A percentile compares a stretch with the other conserved stretches of the same genome.
phyloP scores from a whole-genome alignment of 2,888 invertebrate genomes.

The Chrysopilus asiliformis region DNA sequence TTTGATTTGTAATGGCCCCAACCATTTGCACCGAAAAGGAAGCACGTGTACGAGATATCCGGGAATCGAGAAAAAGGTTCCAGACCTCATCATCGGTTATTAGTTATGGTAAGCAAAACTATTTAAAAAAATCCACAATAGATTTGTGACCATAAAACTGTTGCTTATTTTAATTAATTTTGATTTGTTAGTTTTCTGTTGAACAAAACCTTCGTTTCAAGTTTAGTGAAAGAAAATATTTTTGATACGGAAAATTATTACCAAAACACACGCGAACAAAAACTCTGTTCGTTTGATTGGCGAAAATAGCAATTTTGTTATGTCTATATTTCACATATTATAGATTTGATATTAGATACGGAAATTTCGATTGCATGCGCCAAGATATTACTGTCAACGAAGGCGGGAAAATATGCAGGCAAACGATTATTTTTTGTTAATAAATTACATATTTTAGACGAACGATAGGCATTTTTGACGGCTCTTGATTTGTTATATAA shows the following conservation, averaged over 20 bases:
- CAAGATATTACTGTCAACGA: too few relatives aligned
- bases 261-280: not conserved
- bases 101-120: conserved; percentile 21
- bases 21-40: conserved; percentile 33
- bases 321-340: too few relatives aligned
- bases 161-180: not conserved
- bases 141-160: conserved; percentile 1
- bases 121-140: conserved; percentile 6
- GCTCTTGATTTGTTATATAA: too few relatives aligned
- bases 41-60: conserved; percentile 20
- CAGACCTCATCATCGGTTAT: conserved; percentile 18
- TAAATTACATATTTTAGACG: too few relatives aligned
- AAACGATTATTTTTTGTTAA: too few relatives aligned
- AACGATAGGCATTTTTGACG: too few relatives aligned
- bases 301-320: too few relatives aligned
- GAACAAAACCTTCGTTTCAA: too few relatives aligned
- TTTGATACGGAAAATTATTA: not conserved
- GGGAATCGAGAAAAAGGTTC: conserved; percentile 14
- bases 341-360: too few relatives aligned
- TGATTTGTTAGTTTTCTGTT: too few relatives aligned
- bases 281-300: not conserved
- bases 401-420: too few relatives aligned
- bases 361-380: too few relatives aligned
- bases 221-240: not conserved
- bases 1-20: conserved; percentile 34